phyloP scores from a whole-genome alignment of 2,888 invertebrate species.

The Quadroppia sp. region DNA sequence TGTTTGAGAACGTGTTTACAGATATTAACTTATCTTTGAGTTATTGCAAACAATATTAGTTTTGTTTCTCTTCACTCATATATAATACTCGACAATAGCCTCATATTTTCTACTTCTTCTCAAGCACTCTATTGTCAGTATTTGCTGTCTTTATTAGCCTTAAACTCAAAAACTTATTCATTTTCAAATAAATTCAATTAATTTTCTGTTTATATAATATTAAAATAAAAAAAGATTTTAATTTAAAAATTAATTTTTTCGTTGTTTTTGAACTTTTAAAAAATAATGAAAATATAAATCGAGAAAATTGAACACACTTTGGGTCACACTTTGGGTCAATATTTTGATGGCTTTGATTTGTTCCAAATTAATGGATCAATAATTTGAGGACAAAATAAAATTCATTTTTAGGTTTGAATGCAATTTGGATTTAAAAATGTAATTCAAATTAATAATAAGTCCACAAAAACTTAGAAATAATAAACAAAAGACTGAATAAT shows the following conservation, averaged over 20 bases:
- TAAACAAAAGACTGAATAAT: no score
- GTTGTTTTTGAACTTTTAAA: no score
- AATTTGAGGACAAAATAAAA: no score
- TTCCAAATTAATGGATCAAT: no score
- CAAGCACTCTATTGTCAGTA: neutral
- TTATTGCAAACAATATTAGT: conserved; percentile 22
- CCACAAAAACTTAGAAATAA: no score
- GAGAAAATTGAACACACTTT: neutral
- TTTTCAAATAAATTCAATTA: neutral
- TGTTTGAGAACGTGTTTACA: conserved; percentile 31
- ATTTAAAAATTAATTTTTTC: neutral
- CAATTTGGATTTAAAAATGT: no score
- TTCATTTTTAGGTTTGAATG: no score
- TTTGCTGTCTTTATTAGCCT: neutral
- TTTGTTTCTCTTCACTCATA: neutral
- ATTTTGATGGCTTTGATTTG: no score
- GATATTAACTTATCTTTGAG: conserved; percentile 3
- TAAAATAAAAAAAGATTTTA: neutral
- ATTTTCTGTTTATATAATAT: no score
- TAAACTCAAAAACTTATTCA: neutral
- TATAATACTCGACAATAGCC: neutral
- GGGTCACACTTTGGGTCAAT: no score
- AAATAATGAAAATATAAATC: no score
- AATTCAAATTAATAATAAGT: no score
- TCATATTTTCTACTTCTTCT: neutral